Base-by-base conservation (phyloP, 1,140 invertebrate genomes). In the Caenorhabditis briggsae region DNA sequence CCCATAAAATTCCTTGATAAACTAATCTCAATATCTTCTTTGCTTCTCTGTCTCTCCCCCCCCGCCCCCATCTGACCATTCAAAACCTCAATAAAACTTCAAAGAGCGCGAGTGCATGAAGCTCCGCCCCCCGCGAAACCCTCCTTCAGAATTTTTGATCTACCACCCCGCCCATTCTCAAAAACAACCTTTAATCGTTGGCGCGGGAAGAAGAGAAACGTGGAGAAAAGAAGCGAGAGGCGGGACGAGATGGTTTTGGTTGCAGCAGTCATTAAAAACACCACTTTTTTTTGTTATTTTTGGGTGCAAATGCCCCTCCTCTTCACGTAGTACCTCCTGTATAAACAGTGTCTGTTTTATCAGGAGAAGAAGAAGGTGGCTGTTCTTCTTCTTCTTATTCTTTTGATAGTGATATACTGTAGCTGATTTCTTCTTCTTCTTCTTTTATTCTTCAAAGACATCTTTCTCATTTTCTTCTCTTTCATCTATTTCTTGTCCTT, bases 151-250 rank as follows among this genome's bases (percentile, higher is more conserved):
- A 23, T 61, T 61, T 61, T 20, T 70, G 64, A 70, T 70, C 64
- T 70, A 70, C 64, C 64, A 14, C 41, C 14, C 16, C 64, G 16
- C 23, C 25, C 59, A 8, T 65, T 25, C 23, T 61, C 20, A 61
- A 70, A 70, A 70, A 70, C 64, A 70, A 70, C 64, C 64, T 70
- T 70, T 70, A 70, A 70, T 70, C 64, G 64, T 23, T 33, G n/a
- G 59, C 33, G 41, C 20, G 23, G 18, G 14, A n/a, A n/a, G n/a
- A n/a, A n/a, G n/a, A 2, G 59, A 14, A 58, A 58, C 56, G 56
- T 58, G 56, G 59, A 25, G 23, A 61, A 23, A 61, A 23, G 2
- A 18, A 14, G 56, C 56, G 56, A 14, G 20, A 16, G n/a, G n/a
- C 56, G 56, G 5, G 64, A 41, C 5, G 23, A 43, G 64, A 25